Evolutionary conservation across 2,113 vertebrate genomes (phyloP).

Genomic region (Epinephelus cyanopodus): DNA sequence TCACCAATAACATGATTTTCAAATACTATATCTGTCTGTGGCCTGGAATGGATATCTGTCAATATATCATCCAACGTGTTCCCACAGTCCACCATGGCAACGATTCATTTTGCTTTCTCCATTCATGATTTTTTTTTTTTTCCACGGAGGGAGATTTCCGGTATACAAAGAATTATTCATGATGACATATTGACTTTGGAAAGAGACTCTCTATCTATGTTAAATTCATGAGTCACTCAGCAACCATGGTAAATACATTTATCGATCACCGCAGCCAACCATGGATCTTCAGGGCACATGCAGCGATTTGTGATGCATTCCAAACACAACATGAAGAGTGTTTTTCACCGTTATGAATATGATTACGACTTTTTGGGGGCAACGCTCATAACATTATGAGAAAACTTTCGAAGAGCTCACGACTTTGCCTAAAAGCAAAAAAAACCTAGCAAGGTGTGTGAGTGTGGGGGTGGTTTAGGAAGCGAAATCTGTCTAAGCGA

Average conservation of each 20-base stretch:
- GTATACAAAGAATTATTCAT: slow-evolving; percentile 59
- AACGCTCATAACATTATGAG: neutral
- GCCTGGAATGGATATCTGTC: slow-evolving; percentile 33
- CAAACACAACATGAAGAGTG: slow-evolving; percentile 25
- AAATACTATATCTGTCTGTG: slow-evolving; percentile 33
- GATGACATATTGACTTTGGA: slow-evolving; percentile 57
- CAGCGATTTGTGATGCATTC: slow-evolving; percentile 32
- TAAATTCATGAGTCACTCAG: slow-evolving; percentile 65
- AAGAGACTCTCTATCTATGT: slow-evolving; percentile 57
- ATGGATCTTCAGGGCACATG: slow-evolving; percentile 29
- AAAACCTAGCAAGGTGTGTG: neutral
- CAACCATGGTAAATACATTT: slow-evolving; percentile 56
- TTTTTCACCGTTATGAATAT: slow-evolving; percentile 14
- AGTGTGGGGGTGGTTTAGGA: neutral
- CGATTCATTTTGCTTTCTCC: slow-evolving; percentile 35
- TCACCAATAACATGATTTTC: slow-evolving; percentile 43
- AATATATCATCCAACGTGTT: slow-evolving; percentile 30
- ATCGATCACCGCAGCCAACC: slow-evolving; percentile 48
- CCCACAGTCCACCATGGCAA: slow-evolving; percentile 19
- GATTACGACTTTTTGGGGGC: slow-evolving; percentile 19
- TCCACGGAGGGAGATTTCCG: slow-evolving; percentile 19
- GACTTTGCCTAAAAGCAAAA: neutral
- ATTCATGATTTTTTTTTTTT: slow-evolving; percentile 35
- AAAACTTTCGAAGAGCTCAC: slow-evolving; percentile 1
- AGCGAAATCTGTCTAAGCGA: neutral